Evolutionary conservation across 2,888 invertebrate genomes (phyloP).

Genomic region (Dryomyza anilis): DNA sequence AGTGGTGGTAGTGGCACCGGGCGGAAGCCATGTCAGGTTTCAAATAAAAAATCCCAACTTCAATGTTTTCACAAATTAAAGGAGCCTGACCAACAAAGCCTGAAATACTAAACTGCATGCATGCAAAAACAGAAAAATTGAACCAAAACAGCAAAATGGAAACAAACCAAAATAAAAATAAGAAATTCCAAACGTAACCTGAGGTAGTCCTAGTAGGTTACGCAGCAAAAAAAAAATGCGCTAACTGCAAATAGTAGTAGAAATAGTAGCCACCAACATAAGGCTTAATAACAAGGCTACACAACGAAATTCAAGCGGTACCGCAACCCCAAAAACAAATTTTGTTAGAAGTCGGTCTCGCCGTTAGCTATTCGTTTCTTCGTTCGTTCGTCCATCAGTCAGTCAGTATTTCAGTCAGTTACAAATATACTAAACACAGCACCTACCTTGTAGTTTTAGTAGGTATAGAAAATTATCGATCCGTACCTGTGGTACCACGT

Average conservation of each 20-base stretch:
- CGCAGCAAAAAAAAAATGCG: neutral
- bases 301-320: no score
- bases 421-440: neutral
- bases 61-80: slow-evolving; percentile 15
- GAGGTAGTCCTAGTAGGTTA: no score
- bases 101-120: neutral
- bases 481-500: slow-evolving; percentile 5
- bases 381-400: no score
- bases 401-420: neutral
- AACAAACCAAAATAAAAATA: neutral
- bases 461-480: slow-evolving; percentile 1
- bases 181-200: no score
- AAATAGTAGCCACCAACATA: slow-evolving; percentile 8
- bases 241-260: slow-evolving; percentile 2
- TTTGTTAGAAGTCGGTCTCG: no score
- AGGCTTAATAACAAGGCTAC: slow-evolving; percentile 17
- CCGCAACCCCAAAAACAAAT: no score
- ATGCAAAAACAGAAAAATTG: neutral
- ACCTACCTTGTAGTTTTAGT: neutral
- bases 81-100: slow-evolving; percentile 1
- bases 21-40: slow-evolving; percentile 38
- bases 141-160: neutral
- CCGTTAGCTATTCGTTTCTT: no score
- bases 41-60: slow-evolving; percentile 30
- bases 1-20: neutral